Conservation (phyloP, 1,140 invertebrate genomes). For the Ptiloglossa arizonensis region DNA sequence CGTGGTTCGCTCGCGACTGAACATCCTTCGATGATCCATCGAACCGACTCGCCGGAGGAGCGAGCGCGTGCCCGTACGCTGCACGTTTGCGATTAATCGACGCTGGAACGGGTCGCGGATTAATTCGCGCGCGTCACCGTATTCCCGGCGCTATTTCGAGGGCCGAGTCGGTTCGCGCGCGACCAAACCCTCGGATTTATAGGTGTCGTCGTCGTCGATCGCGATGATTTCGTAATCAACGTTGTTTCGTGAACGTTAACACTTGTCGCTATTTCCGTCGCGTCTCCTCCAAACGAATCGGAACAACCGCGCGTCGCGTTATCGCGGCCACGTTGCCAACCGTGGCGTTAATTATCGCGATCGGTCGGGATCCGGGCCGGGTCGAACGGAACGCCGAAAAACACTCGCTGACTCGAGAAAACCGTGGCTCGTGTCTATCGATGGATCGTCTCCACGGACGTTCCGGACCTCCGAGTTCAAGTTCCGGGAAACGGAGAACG, state of each 20-base stretch:
- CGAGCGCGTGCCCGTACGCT: neutral
- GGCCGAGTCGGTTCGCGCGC: neutral
- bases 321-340: neutral
- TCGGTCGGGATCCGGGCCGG: neutral
- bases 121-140: constrained; percentile 1
- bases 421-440: too few relatives aligned
- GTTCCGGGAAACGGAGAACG: too few relatives aligned
- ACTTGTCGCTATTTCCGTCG: neutral
- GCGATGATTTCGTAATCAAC: neutral
- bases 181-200: neutral
- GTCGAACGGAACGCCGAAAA: too few relatives aligned
- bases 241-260: neutral
- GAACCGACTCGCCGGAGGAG: too few relatives aligned
- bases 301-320: neutral
- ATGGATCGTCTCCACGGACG: too few relatives aligned
- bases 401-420: too few relatives aligned
- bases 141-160: constrained; percentile 13
- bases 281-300: too few relatives aligned
- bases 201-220: neutral
- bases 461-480: too few relatives aligned
- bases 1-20: constrained; percentile 23
- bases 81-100: neutral
- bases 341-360: too few relatives aligned
- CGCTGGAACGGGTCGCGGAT: neutral
- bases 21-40: neutral